Evolutionary conservation across 2,797 vertebrate genomes (phyloP).

Genomic region (Acipenser oxyrinchus): DNA sequence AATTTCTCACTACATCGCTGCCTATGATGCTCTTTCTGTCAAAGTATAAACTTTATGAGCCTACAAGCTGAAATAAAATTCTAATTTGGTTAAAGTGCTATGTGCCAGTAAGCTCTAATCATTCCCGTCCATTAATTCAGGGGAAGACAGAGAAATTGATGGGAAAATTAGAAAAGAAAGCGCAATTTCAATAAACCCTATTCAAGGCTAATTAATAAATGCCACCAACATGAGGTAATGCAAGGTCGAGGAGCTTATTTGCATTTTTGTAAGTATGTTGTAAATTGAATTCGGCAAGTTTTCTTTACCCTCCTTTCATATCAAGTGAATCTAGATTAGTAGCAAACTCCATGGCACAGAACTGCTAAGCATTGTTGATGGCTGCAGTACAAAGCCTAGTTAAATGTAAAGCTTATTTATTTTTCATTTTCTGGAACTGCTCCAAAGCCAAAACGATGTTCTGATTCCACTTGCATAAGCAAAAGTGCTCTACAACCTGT

Average conservation of each 20-base stretch:
- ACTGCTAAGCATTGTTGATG: constrained; percentile 13
- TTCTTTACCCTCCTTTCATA: constrained; percentile 15
- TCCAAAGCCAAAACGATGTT: too few relatives aligned
- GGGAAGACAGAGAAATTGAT: constrained; percentile 18
- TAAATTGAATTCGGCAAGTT: constrained; percentile 17
- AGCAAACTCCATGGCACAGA: constrained; percentile 17
- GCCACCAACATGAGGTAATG: constrained; percentile 20
- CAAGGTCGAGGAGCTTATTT: constrained; percentile 20
- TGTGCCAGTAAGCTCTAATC: constrained; percentile 8
- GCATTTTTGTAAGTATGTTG: constrained; percentile 10
- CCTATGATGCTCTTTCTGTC: neutral
- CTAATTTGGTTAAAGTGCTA: constrained; percentile 10
- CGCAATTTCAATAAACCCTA: constrained; percentile 19
- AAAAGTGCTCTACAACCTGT: too few relatives aligned
- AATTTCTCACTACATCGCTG: neutral
- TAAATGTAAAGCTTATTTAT: neutral
- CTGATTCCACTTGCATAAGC: too few relatives aligned
- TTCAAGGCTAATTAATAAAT: constrained; percentile 31
- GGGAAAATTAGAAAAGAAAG: constrained; percentile 20
- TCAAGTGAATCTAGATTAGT: constrained; percentile 26
- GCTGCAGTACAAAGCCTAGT: constrained; percentile 10
- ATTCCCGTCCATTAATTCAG: constrained; percentile 18
- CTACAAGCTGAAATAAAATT: constrained; percentile 7
- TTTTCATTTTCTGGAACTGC: neutral
- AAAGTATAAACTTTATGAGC: constrained; percentile 2